These are phyloP conservation scores for Ceuthmochares aereus DNA, from an alignment of 2,113 vertebrate genomes.

Conservation along the genomic window DNA sequence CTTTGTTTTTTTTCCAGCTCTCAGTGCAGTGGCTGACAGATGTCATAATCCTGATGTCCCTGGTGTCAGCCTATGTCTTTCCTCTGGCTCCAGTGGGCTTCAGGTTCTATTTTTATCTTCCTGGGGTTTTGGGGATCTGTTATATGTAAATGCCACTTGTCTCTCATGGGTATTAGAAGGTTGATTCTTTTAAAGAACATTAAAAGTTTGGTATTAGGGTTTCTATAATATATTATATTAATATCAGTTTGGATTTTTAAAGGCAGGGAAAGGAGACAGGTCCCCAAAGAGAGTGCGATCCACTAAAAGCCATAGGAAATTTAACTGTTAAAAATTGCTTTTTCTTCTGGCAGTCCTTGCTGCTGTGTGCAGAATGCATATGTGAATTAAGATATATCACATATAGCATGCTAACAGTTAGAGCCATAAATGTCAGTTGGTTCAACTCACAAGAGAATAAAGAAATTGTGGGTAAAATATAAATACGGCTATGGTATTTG, in stretches of 20 bases:
- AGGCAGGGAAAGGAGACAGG: background rate
- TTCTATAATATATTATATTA: background rate
- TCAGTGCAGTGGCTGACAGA: background rate
- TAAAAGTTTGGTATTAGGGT: background rate
- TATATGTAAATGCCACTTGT: background rate
- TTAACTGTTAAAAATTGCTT: background rate
- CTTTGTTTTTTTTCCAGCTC: background rate
- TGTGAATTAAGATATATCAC: background rate
- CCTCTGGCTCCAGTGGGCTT: background rate
- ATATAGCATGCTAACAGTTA: background rate
- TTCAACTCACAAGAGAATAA: background rate
- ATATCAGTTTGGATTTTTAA: slow-evolving; percentile 10
- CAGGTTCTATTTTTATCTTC: background rate
- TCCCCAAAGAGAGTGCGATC: background rate
- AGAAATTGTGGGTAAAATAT: background rate
- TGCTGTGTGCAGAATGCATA: background rate
- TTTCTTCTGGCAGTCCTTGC: background rate
- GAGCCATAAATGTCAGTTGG: background rate
- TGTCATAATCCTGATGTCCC: background rate
- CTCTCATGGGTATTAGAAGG: background rate
- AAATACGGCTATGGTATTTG: background rate
- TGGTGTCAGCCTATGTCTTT: background rate
- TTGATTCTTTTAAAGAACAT: background rate
- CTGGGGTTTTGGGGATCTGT: background rate
- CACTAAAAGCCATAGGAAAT: background rate